phyloP scores from a whole-genome alignment of 2,888 invertebrate species.

The Parnassius glacialis region DNA sequence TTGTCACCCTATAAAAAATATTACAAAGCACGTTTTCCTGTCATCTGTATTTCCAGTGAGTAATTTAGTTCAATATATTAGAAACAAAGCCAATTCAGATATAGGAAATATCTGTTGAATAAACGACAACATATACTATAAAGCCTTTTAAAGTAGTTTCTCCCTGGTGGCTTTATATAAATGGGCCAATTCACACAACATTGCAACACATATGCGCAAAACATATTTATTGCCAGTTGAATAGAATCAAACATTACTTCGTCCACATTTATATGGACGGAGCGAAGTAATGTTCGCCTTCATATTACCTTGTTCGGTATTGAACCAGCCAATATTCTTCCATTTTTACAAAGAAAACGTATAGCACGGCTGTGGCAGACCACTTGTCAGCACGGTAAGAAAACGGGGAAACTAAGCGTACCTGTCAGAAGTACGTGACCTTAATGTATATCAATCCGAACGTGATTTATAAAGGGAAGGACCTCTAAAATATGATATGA shows the following conservation, averaged over 20 bases:
- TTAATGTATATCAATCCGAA: slow-evolving; percentile 78
- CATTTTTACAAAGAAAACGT: slow-evolving; percentile 9
- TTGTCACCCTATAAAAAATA: too few species aligned
- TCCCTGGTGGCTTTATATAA: slow-evolving; percentile 22
- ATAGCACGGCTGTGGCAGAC: slow-evolving; percentile 28
- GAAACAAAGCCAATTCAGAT: neutral
- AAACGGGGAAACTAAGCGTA: slow-evolving; percentile 69
- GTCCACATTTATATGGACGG: neutral
- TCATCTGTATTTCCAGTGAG: too few species aligned
- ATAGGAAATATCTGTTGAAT: neutral
- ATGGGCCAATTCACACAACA: slow-evolving; percentile 17
- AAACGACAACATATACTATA: neutral
- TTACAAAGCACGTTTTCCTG: too few species aligned
- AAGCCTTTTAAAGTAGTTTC: slow-evolving; percentile 5
- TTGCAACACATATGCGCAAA: slow-evolving; percentile 20
- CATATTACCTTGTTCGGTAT: neutral
- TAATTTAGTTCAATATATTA: neutral
- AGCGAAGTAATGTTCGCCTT: neutral
- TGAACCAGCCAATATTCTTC: neutral
- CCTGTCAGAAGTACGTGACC: slow-evolving; percentile 77
- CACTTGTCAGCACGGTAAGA: slow-evolving; percentile 61
- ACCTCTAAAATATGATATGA: slow-evolving; percentile 81
- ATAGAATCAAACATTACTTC: slow-evolving; percentile 17
- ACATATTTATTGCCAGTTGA: slow-evolving; percentile 20
- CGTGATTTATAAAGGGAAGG: slow-evolving; percentile 74